phyloP scores from a whole-genome alignment of 2,113 vertebrate genomes.

The Ceratotherium simum region DNA sequence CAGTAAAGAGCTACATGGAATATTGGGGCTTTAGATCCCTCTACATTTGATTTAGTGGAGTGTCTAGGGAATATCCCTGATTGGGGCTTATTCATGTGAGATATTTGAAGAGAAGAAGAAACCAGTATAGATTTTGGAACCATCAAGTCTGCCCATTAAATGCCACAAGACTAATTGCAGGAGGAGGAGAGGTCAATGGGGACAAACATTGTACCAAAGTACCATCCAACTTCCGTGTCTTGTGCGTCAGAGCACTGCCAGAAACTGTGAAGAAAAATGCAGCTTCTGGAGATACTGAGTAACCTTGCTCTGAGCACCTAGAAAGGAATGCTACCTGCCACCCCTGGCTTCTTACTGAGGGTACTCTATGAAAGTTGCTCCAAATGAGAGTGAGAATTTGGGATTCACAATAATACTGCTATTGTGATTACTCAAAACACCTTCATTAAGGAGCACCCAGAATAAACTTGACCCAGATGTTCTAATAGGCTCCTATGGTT shows the following conservation, averaged over 20 bases:
- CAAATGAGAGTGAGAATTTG: neutral
- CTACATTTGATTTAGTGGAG: neutral
- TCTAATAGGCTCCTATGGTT: neutral
- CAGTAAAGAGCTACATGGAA: neutral
- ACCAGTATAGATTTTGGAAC: neutral
- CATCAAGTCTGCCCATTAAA: neutral
- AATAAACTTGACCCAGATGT: neutral
- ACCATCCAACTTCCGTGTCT: neutral
- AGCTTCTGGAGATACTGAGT: neutral
- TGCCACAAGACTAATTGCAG: slow-evolving; percentile 10
- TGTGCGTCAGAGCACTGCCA: neutral
- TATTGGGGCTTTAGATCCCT: neutral
- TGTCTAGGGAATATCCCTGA: neutral
- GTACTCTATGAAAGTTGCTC: neutral
- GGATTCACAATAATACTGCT: neutral
- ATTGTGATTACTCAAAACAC: neutral
- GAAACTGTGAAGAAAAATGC: neutral
- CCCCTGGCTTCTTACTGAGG: neutral
- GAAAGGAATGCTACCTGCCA: neutral
- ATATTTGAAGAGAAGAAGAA: slow-evolving; percentile 7
- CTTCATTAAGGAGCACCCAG: neutral
- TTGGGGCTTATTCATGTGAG: neutral
- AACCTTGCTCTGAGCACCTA: neutral
- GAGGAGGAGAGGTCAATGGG: neutral
- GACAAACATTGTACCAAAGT: neutral